Base-by-base conservation (phyloP, 1,140 invertebrate genomes). In the Nephotettix cincticeps region DNA sequence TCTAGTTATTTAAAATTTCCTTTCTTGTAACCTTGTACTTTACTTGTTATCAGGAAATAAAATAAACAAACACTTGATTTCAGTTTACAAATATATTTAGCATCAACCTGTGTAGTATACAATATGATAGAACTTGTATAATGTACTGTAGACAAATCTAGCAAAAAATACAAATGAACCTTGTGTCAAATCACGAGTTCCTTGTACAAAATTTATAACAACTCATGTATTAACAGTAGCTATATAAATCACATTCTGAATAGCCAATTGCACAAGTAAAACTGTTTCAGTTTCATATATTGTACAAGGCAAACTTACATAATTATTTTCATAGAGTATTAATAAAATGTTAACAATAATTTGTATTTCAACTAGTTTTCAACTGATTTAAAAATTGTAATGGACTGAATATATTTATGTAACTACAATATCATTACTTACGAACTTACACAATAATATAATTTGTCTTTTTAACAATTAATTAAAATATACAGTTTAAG, bases 141-240 rank as follows among this genome's bases (percentile, higher is more conserved):
- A 51, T 51, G 47, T 51, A 51, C 47, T 51, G 47, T 51, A 51
- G 47, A 51, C 47, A 51, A 51, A 51, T 51, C 47, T 51, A 51
- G 47, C 47, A 51, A 51, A 51, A 51, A 51, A 51, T 51, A 51
- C 47, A 51, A 51, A 51, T 51, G 3, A 51, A 51, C 19, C 47
- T 36, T 36, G 32, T 51, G 47, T 51, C 14, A 19, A 19, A 21
- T 51, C 47, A 51, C 47, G 47, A 51, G 21, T 51, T 21, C n/a
- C 47, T 51, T 51, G 19, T 51, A 51, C 21, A 51, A 51, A 51
- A 51, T 51, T 21, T 21, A 51, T 51, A 51, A 51, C 47, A 51
- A 51, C 47, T 51, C 21, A 51, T 51, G 47, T 4, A n/a, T 4
- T n/a, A 51, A 51, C 47, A 51, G 47, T 51, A n/a, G 47, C 47